Conservation (phyloP, 2,888 invertebrate species). For the Tholera decimalis region DNA sequence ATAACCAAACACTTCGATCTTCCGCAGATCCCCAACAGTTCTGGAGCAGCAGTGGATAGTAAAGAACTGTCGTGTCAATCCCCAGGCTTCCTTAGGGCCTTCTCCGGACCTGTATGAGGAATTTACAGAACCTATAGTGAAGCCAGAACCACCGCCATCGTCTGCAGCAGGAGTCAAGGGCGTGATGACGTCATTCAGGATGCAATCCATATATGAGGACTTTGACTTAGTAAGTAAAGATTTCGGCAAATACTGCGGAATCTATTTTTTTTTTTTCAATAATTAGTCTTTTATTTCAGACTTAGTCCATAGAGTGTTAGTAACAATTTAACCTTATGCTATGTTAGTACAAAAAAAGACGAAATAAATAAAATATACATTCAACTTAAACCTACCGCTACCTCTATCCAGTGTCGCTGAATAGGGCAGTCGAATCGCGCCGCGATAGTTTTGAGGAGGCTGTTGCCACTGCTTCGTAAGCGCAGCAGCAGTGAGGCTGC, state of each 20-base stretch:
- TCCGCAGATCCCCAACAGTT: constrained; percentile 85
- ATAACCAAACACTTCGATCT: background rate
- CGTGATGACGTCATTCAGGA: constrained; percentile 17
- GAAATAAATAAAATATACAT: no score
- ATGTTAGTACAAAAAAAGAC: no score
- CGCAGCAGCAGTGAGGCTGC: no score
- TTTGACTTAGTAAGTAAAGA: constrained; percentile 33
- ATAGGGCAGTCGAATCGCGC: no score
- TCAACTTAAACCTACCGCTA: no score
- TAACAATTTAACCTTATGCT: no score
- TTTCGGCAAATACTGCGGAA: background rate
- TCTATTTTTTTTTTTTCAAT: no score
- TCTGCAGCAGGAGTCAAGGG: constrained; percentile 50
- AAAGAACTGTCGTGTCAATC: constrained; percentile 92
- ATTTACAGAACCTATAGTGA: constrained; percentile 77
- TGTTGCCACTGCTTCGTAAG: no score
- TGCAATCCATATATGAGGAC: constrained; percentile 36
- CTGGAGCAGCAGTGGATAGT: constrained; percentile 93
- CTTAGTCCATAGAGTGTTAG: no score
- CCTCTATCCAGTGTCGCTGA: no score
- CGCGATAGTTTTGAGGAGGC: no score
- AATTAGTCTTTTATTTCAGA: no score
- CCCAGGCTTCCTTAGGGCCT: constrained; percentile 90
- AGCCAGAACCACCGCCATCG: constrained; percentile 36
- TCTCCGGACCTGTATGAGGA: constrained; percentile 88